Evolutionary conservation across 2,888 invertebrate genomes (phyloP).

Genomic region (Netelia melanura): DNA sequence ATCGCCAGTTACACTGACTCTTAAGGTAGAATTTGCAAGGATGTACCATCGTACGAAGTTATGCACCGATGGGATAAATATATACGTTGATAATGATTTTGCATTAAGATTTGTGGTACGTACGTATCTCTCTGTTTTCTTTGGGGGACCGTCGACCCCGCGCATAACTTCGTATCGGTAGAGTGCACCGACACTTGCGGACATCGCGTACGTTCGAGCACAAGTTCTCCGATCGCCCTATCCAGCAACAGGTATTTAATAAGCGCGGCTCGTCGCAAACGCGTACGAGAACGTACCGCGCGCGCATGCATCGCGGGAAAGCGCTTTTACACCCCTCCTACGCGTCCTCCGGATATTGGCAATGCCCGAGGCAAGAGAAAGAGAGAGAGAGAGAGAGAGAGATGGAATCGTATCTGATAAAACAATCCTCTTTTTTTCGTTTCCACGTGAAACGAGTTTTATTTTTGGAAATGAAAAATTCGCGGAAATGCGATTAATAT

Average conservation of each 20-base stretch:
- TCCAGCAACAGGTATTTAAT: constrained; percentile 67
- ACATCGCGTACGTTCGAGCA: constrained; percentile 57
- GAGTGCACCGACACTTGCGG: constrained; percentile 62
- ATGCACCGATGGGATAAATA: background rate
- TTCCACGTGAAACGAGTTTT: too few species aligned
- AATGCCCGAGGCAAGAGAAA: constrained; percentile 27
- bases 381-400: background rate
- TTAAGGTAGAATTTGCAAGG: too few species aligned
- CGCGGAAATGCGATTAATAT: too few species aligned
- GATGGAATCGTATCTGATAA: constrained; percentile 15
- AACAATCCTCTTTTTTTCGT: background rate
- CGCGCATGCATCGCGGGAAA: constrained; percentile 50
- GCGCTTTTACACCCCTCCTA: constrained; percentile 33
- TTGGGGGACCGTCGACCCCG: constrained; percentile 65
- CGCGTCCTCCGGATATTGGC: constrained; percentile 28
- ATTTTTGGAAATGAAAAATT: too few species aligned
- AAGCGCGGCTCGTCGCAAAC: constrained; percentile 58
- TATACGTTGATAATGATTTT: background rate
- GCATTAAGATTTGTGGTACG: constrained; percentile 23
- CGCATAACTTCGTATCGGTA: constrained; percentile 56
- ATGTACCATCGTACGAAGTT: background rate
- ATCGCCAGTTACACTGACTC: too few species aligned
- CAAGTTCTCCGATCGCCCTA: constrained; percentile 61
- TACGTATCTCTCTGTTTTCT: constrained; percentile 53
- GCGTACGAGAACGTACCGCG: constrained; percentile 41